phyloP scores from a whole-genome alignment of 2,888 invertebrate species.

The Neocrepidodera transversa region DNA sequence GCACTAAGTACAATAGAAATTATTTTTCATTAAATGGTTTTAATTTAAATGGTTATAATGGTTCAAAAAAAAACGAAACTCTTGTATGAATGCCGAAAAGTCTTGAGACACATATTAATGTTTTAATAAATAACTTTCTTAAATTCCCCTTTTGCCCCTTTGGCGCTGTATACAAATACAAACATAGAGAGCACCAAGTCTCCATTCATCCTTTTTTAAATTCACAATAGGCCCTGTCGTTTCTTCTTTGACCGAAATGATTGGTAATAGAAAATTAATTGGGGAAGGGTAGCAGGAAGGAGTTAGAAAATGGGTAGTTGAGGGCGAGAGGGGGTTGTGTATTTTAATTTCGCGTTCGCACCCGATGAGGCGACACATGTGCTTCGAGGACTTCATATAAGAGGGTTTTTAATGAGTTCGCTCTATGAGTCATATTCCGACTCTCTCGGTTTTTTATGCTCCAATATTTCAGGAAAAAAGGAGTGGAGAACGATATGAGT shows the following conservation, averaged over 20 bases:
- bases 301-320: slow-evolving; percentile 20
- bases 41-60: too few relatives aligned
- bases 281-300: slow-evolving; percentile 18
- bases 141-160: too few relatives aligned
- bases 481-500: neutral
- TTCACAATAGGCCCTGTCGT: slow-evolving; percentile 35
- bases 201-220: slow-evolving; percentile 34
- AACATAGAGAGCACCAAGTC: too few relatives aligned
- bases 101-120: too few relatives aligned
- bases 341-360: slow-evolving; percentile 43
- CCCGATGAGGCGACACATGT: slow-evolving; percentile 43
- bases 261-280: slow-evolving; percentile 46
- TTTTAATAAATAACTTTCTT: too few relatives aligned
- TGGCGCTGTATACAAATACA: too few relatives aligned
- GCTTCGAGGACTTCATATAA: slow-evolving; percentile 41
- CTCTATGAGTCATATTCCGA: slow-evolving; percentile 21
- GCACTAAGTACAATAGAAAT: too few relatives aligned
- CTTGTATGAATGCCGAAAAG: too few relatives aligned
- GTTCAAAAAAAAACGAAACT: too few relatives aligned
- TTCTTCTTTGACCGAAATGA: slow-evolving; percentile 40
- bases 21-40: too few relatives aligned
- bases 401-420: slow-evolving; percentile 47
- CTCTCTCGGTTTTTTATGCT: slow-evolving; percentile 43
- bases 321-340: slow-evolving; percentile 35
- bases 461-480: slow-evolving; percentile 31